Evolutionary conservation across 2,888 invertebrate species (phyloP), one percentile per base, ranked within the genome.

Genomic region (Nudaria mundana): DNA sequence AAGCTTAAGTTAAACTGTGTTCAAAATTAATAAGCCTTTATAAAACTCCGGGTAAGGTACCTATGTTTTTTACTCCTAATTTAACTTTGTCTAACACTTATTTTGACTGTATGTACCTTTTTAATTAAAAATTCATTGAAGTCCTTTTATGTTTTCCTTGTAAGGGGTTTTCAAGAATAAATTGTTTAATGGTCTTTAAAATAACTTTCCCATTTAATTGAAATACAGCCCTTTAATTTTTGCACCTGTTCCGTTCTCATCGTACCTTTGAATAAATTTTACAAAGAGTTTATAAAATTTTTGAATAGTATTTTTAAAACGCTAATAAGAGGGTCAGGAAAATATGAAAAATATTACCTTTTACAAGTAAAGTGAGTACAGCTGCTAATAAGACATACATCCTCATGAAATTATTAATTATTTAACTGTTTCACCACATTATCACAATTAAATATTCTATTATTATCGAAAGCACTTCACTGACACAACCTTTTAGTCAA

Each of bases 401-500:
- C 84, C 84, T 85, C 71, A 74, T 71, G 56, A 68, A 66, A 59
- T 69, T 68, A 70, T 66, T 59, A 66, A 66, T 67, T 60, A 57
- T n/a, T n/a, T n/a, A 73, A 71, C 67, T 68, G 71, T 79, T 72
- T 67, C 71, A 75, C 79, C 79, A 82, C 84, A 76, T 76, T n/a
- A 71, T 70, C 81, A 84, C 82, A 71, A 56, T 66, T 64, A 57
- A 58, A 43, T 52, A 40, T 57, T 43, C 47, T 51, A 59, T 47
- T 58, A 49, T 55, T 61, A 52, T 56, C 44, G 45, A 40, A 45
- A 48, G 46, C 61, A 53, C 58, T 63, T 58, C 54, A 56, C 40
- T 62, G 75, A 75, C 73, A 63, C 68, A 60, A 69, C 52, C 44
- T 56, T 59, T 59, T 58, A 59, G 55, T 58, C 51, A 58, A 51